phyloP scores from a whole-genome alignment of 2,113 vertebrate genomes.

The Anoplopoma fimbria region DNA sequence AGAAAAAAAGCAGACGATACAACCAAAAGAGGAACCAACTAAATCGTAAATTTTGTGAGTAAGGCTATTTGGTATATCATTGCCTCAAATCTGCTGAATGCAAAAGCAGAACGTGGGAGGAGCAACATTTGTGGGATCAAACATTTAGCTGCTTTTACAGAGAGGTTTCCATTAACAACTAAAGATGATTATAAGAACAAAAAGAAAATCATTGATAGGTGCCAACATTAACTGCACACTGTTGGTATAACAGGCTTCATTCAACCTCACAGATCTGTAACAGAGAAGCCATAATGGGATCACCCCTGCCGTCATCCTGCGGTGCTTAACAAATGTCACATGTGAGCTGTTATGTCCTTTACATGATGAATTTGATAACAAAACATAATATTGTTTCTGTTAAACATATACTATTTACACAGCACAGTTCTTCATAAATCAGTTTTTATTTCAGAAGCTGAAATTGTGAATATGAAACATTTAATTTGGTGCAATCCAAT shows the following conservation, averaged over 20 bases:
- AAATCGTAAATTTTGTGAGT: neutral
- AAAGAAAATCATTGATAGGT: neutral
- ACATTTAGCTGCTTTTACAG: neutral
- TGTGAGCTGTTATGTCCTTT: neutral
- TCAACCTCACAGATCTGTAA: constrained; percentile 12
- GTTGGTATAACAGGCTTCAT: constrained; percentile 10
- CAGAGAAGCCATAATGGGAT: neutral
- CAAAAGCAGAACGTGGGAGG: neutral
- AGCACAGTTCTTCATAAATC: neutral
- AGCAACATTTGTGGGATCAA: neutral
- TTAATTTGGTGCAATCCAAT: constrained; percentile 11
- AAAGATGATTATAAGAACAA: constrained; percentile 2
- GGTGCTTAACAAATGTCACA: neutral
- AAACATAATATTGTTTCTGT: neutral
- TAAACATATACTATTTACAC: neutral
- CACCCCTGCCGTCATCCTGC: neutral
- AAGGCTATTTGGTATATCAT: neutral
- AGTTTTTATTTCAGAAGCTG: neutral
- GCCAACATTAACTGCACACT: neutral
- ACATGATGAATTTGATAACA: too few relatives aligned
- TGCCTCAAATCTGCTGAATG: neutral
- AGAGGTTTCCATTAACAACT: constrained; percentile 5
- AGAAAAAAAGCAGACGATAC: neutral
- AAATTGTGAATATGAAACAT: neutral
- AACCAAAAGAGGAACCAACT: constrained; percentile 18